phyloP scores from a whole-genome alignment of 2,113 vertebrate species.

The Melospiza georgiana region DNA sequence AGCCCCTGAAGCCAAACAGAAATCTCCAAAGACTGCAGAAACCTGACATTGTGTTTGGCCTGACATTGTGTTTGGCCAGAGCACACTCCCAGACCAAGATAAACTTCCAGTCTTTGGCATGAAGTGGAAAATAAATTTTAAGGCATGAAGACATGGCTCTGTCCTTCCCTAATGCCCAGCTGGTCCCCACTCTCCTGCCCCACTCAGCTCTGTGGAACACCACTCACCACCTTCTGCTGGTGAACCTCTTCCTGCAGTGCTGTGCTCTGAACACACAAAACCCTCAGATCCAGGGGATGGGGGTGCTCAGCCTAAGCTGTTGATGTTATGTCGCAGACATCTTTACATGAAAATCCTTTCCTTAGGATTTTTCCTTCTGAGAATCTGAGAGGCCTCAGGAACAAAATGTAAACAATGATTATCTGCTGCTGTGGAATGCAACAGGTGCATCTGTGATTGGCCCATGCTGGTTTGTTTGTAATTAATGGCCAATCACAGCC shows the following conservation, averaged over 20 bases:
- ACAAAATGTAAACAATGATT: too few relatives aligned
- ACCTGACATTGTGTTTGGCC: too few relatives aligned
- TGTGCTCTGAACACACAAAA: background rate
- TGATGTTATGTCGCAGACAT: background rate
- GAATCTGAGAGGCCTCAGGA: too few relatives aligned
- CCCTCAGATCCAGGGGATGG: background rate
- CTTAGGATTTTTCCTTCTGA: too few relatives aligned
- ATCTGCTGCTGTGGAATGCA: too few relatives aligned
- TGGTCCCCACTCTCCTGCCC: fast-evolving
- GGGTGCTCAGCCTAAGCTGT: background rate
- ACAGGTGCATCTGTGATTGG: too few relatives aligned
- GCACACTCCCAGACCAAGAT: background rate
- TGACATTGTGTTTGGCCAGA: background rate
- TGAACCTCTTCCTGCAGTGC: background rate
- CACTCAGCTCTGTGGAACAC: fast-evolving
- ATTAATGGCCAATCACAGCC: too few relatives aligned
- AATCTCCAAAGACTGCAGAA: background rate
- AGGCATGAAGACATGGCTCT: background rate
- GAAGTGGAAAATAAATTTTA: background rate
- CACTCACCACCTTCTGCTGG: background rate
- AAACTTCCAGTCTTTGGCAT: background rate
- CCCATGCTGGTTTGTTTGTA: too few relatives aligned
- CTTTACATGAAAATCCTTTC: too few relatives aligned
- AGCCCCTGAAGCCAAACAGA: background rate
- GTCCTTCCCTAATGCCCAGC: background rate